These are phyloP conservation scores for Stictonetta naevosa DNA, from an alignment of 2,113 vertebrate genomes.

Conservation along the genomic window DNA sequence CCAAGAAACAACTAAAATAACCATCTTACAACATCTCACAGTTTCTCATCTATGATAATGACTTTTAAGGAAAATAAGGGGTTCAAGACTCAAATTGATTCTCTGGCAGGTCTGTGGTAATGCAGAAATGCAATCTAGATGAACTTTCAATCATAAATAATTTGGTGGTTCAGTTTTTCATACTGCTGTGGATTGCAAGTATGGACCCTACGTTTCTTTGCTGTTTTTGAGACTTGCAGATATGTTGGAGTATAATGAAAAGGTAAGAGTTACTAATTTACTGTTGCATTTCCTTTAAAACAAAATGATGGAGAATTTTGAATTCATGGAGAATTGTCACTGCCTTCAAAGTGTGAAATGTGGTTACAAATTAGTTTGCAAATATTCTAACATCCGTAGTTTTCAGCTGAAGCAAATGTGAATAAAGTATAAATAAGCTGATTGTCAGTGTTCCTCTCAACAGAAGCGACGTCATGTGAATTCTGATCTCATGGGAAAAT, in stretches of 20 bases:
- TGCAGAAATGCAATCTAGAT: not conserved
- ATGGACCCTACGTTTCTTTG: not conserved
- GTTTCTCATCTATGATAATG: not conserved
- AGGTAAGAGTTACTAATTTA: not conserved
- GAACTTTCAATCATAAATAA: not conserved
- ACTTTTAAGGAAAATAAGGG: not conserved
- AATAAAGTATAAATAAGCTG: not conserved
- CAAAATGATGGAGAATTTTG: conserved; percentile 1
- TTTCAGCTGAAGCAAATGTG: not conserved
- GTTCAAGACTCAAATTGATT: not conserved
- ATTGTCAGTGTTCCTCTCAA: not conserved
- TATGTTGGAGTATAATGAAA: conserved; percentile 31
- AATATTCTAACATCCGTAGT: conserved; percentile 1
- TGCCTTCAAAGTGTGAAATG: conserved; percentile 7
- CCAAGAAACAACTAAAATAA: not conserved
- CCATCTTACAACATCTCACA: not conserved
- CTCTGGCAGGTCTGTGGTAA: not conserved
- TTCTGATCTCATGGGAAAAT: not conserved
- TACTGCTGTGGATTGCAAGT: not conserved
- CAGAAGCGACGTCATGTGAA: not conserved
- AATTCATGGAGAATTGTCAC: not conserved
- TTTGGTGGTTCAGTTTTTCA: not conserved
- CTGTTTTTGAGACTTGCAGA: not conserved
- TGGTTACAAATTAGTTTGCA: conserved; percentile 43
- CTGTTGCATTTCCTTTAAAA: conserved; percentile 37